Evolutionary conservation across 2,113 vertebrate species (phyloP), one percentile per base, ranked within the genome.

Genomic region (Passer montanus): DNA sequence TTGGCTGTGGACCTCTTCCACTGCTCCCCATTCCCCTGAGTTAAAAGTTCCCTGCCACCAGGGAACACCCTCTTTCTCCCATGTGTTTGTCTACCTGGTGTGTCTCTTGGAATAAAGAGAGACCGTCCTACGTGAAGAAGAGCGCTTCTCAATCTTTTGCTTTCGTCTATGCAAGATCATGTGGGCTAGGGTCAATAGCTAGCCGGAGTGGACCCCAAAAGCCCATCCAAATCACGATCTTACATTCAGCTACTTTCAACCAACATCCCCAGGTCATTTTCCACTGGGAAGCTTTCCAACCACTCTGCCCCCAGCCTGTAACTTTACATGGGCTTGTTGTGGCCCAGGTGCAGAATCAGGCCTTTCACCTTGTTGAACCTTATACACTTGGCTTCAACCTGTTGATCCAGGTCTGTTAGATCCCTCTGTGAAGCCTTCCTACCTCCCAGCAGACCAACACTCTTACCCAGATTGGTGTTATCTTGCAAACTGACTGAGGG

Each of bases 321-420:
- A 24, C 2, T 43, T 27, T 18, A 5, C 18, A 44, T 15, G 55
- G 27, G 15, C 9, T 68, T 37, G 14, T 33, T 68, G 22, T 37
- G 11, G 27, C 33, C 21, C 33, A 33, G 7, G 11, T 19, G 18
- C 26, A 52, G 22, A 30, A 23, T 15, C 0, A 1, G 6, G 33
- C 30, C 12, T 17, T 69, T 44, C 18, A 33, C 22, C 14, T 28
- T 59, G 14, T 19, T 60, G 31, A 44, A 22, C 26, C 14, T 37
- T 31, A 22, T 10, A 37, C 9, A 22, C 27, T 44, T 37, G 31
- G 27, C 53, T 52, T 68, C 53, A 37, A 27, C 22, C 53, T 4
- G 2, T 59, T 43, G 21, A 67, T 27, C 13, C 26, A 67, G 35
- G 21, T 31, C 31, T 68, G 22, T 33, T 27, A 77, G 23, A 68